These are phyloP conservation scores for Diaphora mendica DNA, from an alignment of 2,888 invertebrate genomes.

Conservation along the genomic window DNA sequence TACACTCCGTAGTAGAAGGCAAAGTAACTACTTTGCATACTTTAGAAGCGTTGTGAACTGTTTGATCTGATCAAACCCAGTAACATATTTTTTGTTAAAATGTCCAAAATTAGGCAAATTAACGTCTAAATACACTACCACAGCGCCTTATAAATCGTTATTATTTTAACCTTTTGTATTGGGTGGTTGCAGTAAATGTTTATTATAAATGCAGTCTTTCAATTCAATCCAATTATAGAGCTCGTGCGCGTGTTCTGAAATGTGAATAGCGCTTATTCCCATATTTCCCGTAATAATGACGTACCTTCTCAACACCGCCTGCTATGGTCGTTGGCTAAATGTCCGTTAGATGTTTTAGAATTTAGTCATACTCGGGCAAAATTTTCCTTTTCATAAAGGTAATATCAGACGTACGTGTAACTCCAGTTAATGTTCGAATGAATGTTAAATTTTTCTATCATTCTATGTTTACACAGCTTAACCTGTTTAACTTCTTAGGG, in stretches of 20 bases:
- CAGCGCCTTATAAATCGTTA: not conserved
- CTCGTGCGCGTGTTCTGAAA: not conserved
- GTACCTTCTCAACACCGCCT: not conserved
- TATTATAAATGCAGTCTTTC: not conserved
- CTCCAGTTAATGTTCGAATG: too few relatives aligned
- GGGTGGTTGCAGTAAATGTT: not conserved
- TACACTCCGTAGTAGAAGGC: too few relatives aligned
- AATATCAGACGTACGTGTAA: too few relatives aligned
- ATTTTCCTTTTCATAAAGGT: not conserved
- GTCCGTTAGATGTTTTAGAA: not conserved
- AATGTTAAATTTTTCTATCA: too few relatives aligned
- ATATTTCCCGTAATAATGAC: not conserved
- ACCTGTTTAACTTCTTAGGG: too few relatives aligned
- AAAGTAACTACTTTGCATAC: not conserved
- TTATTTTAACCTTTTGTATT: not conserved
- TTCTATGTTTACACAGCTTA: too few relatives aligned
- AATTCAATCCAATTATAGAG: not conserved
- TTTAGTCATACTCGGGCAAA: not conserved
- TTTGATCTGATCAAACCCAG: not conserved
- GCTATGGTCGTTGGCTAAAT: not conserved
- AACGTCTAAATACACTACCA: too few relatives aligned
- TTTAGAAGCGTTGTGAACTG: not conserved
- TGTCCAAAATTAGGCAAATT: too few relatives aligned
- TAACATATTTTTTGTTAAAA: too few relatives aligned
- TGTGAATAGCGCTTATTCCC: not conserved